These are phyloP conservation scores for Chrysoperla carnea DNA, from an alignment of 1,140 invertebrate genomes.

Conservation along the genomic window DNA sequence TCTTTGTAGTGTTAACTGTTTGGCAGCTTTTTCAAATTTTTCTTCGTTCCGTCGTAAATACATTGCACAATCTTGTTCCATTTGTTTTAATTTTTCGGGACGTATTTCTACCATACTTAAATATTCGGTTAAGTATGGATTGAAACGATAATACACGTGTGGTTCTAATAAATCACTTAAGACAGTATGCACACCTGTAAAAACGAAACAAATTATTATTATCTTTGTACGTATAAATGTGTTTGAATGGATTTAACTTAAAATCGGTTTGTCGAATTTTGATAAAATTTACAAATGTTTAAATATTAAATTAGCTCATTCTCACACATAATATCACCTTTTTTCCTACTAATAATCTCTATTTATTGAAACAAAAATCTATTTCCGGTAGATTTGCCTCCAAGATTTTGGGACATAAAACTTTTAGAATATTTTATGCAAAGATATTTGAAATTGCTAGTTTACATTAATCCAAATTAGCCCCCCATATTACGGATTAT, in stretches of 20 bases:
- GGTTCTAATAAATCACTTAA: constrained; percentile 65
- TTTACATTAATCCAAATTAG: too few relatives aligned
- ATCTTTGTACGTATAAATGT: not conserved
- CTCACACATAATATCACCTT: too few relatives aligned
- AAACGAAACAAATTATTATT: constrained; percentile 7
- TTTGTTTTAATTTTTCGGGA: constrained; percentile 38
- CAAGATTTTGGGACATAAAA: too few relatives aligned
- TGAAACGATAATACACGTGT: constrained; percentile 72
- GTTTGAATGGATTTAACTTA: too few relatives aligned
- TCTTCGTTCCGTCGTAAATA: constrained; percentile 63
- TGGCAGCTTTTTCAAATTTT: constrained; percentile 41
- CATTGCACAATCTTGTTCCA: constrained; percentile 48
- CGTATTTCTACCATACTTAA: constrained; percentile 69
- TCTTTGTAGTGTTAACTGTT: constrained; percentile 26
- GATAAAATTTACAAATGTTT: not conserved
- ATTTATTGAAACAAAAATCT: too few relatives aligned
- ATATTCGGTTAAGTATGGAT: constrained; percentile 74
- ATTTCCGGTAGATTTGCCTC: too few relatives aligned
- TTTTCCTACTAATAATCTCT: too few relatives aligned
- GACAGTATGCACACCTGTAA: constrained; percentile 58
- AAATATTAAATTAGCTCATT: constrained; percentile 2
- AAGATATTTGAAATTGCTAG: too few relatives aligned
- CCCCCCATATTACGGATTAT: too few relatives aligned
- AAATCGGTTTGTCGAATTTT: too few relatives aligned
- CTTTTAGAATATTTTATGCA: too few relatives aligned